Evolutionary conservation across 1,140 invertebrate genomes (phyloP).

Genomic region (Lycorma delicatula): DNA sequence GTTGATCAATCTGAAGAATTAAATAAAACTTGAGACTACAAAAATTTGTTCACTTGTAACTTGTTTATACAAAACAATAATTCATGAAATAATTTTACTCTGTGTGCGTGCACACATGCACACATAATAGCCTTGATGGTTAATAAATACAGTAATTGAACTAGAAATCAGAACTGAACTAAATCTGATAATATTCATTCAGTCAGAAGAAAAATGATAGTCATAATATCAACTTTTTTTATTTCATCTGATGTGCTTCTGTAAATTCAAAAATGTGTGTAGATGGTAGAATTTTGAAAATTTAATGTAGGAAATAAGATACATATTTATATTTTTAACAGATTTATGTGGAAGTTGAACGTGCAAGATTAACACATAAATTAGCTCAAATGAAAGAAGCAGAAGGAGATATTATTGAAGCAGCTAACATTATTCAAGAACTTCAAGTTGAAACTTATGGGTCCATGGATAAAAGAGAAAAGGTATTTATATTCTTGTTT

Average conservation of each 20-base stretch:
- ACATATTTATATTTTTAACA: constrained; percentile 40
- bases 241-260: too few relatives aligned
- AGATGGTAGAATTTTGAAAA: background rate
- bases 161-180: too few relatives aligned
- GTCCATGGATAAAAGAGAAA: constrained; percentile 97
- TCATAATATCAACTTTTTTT: too few relatives aligned
- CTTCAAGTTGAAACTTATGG: constrained; percentile 99
- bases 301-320: too few relatives aligned
- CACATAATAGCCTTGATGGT: too few relatives aligned
- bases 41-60: background rate
- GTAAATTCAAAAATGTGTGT: too few relatives aligned
- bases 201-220: too few relatives aligned
- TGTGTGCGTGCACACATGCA: background rate
- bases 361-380: constrained; percentile 90
- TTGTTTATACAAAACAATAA: background rate
- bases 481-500: constrained; percentile 39
- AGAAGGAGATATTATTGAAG: constrained; percentile 83
- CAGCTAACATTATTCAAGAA: constrained; percentile 90
- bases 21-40: too few relatives aligned
- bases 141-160: too few relatives aligned
- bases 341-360: constrained; percentile 99
- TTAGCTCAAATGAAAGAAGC: constrained; percentile 89
- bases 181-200: too few relatives aligned
- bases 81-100: background rate
- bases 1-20: too few relatives aligned